Percentiles rank a stretch among this genome's conserved stretches.
Conservation (phyloP, 2,888 invertebrate genomes). For the Cecidostiba fungosa region DNA sequence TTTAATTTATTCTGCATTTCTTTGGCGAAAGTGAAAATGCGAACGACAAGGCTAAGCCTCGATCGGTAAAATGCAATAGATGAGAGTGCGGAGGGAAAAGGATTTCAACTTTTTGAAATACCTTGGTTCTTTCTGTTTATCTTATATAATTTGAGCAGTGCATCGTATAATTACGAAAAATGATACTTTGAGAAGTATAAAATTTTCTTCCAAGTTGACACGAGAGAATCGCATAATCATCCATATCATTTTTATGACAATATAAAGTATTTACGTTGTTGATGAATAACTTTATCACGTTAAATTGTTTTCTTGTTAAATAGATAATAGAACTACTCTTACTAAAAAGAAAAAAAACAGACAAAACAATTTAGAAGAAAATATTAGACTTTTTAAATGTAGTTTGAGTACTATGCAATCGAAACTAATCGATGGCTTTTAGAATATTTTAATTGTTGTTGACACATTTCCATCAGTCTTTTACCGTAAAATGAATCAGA, state of each 20-base stretch:
- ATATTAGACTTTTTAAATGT: constrained; percentile 29
- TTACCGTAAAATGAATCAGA: not conserved
- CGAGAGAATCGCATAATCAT: not conserved
- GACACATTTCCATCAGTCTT: constrained; percentile 34
- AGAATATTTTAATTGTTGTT: constrained; percentile 36
- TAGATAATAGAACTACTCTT: constrained; percentile 3
- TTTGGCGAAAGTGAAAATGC: constrained; percentile 1
- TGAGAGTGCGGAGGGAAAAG: not conserved
- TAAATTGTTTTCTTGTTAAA: not conserved
- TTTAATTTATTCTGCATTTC: constrained; percentile 31
- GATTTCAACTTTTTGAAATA: not conserved
- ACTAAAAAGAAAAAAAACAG: not conserved
- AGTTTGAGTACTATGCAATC: not conserved
- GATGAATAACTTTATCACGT: not conserved
- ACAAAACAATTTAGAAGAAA: constrained; percentile 46
- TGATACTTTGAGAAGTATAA: constrained; percentile 3
- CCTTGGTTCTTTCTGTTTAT: not conserved
- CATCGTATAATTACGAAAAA: not conserved
- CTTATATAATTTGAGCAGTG: not conserved
- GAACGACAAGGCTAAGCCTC: constrained; percentile 4
- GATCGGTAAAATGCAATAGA: constrained; percentile 8
- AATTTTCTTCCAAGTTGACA: constrained; percentile 36
- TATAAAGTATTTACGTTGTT: not conserved
- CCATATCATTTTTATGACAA: constrained; percentile 8
- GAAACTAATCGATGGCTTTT: not conserved